Conservation (phyloP, 2,113 vertebrate genomes). For the Oryzias javanicus region DNA sequence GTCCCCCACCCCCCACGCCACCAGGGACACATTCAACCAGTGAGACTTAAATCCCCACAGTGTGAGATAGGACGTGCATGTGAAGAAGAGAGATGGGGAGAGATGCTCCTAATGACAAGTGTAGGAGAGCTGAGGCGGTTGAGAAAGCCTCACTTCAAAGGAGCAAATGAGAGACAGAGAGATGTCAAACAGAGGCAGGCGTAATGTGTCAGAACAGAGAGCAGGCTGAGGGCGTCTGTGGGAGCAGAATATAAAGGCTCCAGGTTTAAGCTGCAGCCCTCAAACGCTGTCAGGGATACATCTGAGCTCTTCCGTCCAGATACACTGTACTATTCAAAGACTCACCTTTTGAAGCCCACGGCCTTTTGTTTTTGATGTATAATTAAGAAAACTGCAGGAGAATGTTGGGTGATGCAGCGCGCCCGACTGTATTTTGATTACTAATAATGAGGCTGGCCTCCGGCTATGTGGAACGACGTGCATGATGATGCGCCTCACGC, state of each 20-base stretch:
- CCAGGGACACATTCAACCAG: not conserved
- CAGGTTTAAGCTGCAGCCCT: conserved; percentile 9
- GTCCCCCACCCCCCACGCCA: conserved; percentile 11
- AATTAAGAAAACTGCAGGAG: conserved; percentile 32
- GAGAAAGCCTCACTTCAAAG: conserved; percentile 58
- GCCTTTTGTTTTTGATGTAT: conserved; percentile 36
- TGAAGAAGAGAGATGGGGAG: not conserved
- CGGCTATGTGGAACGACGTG: conserved; percentile 42
- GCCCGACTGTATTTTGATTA: conserved; percentile 36
- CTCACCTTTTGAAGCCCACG: conserved; percentile 34
- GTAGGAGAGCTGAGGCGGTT: conserved; percentile 40
- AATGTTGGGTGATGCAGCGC: conserved; percentile 2
- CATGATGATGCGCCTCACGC: conserved; percentile 48
- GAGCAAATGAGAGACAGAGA: conserved; percentile 29
- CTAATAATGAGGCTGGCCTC: conserved; percentile 52
- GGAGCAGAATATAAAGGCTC: conserved; percentile 11
- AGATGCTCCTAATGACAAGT: conserved; percentile 51
- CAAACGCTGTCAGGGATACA: conserved; percentile 11
- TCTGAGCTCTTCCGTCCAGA: conserved; percentile 7
- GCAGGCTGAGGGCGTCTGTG: conserved; percentile 20
- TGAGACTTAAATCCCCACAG: not conserved
- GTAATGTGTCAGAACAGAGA: conserved; percentile 26
- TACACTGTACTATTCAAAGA: not conserved
- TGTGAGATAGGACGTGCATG: conserved; percentile 33
- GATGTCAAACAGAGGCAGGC: conserved; percentile 25